A percentile compares a stretch with the other conserved stretches of the same genome.
phyloP scores from a whole-genome alignment of 2,113 vertebrate genomes.

The Plotosus lineatus region DNA sequence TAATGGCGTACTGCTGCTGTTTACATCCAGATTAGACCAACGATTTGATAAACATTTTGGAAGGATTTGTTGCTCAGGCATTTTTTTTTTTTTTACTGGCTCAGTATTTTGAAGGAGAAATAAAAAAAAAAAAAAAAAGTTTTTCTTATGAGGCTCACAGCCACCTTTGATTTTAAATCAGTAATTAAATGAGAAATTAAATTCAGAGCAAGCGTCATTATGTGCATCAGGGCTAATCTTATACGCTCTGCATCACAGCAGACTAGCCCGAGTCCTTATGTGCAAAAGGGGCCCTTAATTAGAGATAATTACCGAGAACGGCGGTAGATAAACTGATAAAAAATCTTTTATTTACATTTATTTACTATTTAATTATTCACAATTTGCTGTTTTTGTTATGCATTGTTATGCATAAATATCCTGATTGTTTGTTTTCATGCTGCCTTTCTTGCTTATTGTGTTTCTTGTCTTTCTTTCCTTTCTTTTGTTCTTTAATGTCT shows the following conservation, averaged over 20 bases:
- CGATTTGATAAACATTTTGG: conserved; percentile 24
- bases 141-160: background rate
- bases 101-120: background rate
- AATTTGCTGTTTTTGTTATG: background rate
- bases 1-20: conserved; percentile 41
- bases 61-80: conserved; percentile 42
- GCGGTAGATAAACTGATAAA: background rate
- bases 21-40: conserved; percentile 51
- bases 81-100: conserved; percentile 31
- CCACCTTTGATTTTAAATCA: conserved; percentile 24
- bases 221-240: background rate
- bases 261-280: background rate
- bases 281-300: background rate
- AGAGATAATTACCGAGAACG: background rate
- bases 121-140: background rate
- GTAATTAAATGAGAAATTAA: background rate
- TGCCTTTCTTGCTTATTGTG: background rate
- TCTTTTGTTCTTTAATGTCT: background rate
- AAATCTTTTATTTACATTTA: background rate
- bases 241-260: background rate
- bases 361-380: background rate
- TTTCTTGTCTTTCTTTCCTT: background rate
- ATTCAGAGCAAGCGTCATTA: background rate
- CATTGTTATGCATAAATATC: background rate
- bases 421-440: background rate